These are phyloP conservation scores for Rattus norvegicus DNA, from an alignment of 2,113 vertebrate genomes.

Conservation along the genomic window GRCr8 NC_086031.1:48792501-48793000, in stretches of 20 bases:
- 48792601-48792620: constrained; percentile 37
- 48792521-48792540: background rate
- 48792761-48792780: background rate
- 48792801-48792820: background rate
- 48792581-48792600: background rate
- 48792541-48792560: background rate
- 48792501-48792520: background rate
- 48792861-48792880: background rate
- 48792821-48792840: background rate
- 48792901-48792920: background rate
- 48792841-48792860: background rate
- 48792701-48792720: background rate
- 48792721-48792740: background rate
- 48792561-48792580: background rate
- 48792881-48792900: background rate
- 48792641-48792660: background rate
- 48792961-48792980: background rate
- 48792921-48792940: background rate
- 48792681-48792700: background rate
- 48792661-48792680: background rate
- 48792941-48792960: fast-evolving
- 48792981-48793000: background rate
- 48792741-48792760: background rate
- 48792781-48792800: background rate
- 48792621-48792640: background rate